Conservation (phyloP, 2,797 vertebrate genomes). For the Chelidonichthys spinosus region DNA sequence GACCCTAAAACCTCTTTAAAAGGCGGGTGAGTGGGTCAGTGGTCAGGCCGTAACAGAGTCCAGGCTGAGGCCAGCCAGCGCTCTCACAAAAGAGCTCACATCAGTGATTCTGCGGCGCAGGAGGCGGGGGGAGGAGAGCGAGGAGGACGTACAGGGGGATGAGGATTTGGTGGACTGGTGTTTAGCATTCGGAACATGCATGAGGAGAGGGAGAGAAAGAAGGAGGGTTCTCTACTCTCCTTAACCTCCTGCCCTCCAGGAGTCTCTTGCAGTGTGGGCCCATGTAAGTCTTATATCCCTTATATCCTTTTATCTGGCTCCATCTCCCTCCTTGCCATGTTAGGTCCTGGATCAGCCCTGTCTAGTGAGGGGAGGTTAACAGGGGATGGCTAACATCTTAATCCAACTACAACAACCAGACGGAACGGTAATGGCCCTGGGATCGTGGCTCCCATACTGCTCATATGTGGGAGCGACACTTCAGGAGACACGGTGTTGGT, state of each 20-base stretch:
- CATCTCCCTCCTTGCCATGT: slow-evolving; percentile 51
- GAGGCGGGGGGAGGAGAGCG: slow-evolving; percentile 51
- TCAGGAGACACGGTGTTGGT: slow-evolving; percentile 29
- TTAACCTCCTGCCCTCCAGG: slow-evolving; percentile 66
- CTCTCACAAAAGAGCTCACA: slow-evolving; percentile 79
- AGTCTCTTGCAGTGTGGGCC: slow-evolving; percentile 42
- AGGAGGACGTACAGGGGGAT: slow-evolving; percentile 58
- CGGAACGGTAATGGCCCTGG: slow-evolving; percentile 66
- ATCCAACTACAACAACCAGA: slow-evolving; percentile 83
- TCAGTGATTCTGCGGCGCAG: slow-evolving; percentile 73
- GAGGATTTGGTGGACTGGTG: slow-evolving; percentile 54
- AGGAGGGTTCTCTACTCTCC: slow-evolving; percentile 50
- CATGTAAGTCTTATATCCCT: slow-evolving; percentile 47
- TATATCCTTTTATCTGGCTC: slow-evolving; percentile 64
- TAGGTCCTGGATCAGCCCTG: slow-evolving; percentile 49
- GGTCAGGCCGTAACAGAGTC: slow-evolving; percentile 80
- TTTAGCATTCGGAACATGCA: slow-evolving; percentile 68
- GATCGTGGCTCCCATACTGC: slow-evolving; percentile 34
- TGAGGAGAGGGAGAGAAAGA: slow-evolving; percentile 23
- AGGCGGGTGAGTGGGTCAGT: slow-evolving; percentile 82
- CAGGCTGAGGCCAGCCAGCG: slow-evolving; percentile 65
- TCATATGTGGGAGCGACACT: slow-evolving; percentile 36
- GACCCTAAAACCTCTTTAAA: slow-evolving; percentile 83
- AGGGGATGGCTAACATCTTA: slow-evolving; percentile 77
- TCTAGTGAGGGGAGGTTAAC: slow-evolving; percentile 72